These are phyloP conservation scores for Alcedo quadribrachys DNA, from an alignment of 2,797 vertebrate genomes.

Conservation along the genomic window DNA sequence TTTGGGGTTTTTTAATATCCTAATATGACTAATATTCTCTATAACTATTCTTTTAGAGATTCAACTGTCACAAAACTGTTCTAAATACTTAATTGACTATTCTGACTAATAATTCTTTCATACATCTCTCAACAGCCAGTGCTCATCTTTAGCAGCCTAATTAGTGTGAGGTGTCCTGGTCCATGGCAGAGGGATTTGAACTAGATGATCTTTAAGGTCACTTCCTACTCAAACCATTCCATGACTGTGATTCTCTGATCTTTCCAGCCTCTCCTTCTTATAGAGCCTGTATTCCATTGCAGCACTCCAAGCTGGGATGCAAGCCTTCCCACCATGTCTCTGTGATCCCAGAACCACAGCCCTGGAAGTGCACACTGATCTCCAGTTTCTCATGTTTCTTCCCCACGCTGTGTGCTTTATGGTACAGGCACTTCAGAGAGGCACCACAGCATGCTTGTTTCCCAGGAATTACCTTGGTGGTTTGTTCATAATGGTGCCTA, in stretches of 20 bases:
- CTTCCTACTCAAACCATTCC: no score
- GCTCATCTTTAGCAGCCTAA: no score
- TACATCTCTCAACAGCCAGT: background rate
- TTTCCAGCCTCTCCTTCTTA: background rate
- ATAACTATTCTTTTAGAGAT: background rate
- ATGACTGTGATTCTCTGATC: no score
- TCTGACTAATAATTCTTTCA: background rate
- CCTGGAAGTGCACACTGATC: background rate
- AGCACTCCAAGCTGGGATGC: background rate
- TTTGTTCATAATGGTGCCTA: background rate
- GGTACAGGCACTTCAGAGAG: background rate
- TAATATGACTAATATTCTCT: background rate
- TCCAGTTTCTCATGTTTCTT: background rate
- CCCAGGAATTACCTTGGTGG: background rate
- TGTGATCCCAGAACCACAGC: background rate
- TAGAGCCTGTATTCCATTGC: background rate
- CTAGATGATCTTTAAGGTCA: no score
- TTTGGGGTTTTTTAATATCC: background rate
- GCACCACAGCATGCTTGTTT: background rate
- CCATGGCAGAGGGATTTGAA: no score
- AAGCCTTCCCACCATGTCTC: background rate
- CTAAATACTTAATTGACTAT: background rate
- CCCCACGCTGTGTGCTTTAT: background rate
- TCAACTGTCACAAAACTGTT: background rate
- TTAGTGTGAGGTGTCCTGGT: no score